Percentiles rank a stretch among this genome's conserved stretches.
phyloP scores from a whole-genome alignment of 2,888 invertebrate species.

The Halictus ligatus region DNA sequence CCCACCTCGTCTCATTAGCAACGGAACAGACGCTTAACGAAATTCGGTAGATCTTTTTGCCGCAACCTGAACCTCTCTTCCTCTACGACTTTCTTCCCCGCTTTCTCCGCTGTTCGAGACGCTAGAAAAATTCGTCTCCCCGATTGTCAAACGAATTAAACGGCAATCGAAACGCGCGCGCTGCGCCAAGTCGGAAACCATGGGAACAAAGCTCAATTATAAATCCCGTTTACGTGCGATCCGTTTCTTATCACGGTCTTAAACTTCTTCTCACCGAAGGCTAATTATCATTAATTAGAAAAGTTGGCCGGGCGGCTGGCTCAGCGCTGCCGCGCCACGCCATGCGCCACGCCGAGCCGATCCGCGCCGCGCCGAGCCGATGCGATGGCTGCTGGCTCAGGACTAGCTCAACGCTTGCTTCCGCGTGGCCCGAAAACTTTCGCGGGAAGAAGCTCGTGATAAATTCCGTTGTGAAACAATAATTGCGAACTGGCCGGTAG shows the following conservation, averaged over 20 bases:
- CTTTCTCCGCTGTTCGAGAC: not conserved
- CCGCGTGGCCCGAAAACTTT: slow-evolving; percentile 55
- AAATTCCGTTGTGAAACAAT: slow-evolving; percentile 64
- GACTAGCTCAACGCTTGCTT: slow-evolving; percentile 12
- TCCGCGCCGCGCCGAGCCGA: not conserved
- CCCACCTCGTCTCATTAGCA: no score
- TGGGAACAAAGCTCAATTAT: slow-evolving; percentile 56
- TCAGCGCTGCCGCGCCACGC: slow-evolving; percentile 8
- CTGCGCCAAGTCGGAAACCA: not conserved
- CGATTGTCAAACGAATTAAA: not conserved
- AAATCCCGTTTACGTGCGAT: slow-evolving; percentile 73
- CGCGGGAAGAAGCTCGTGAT: slow-evolving; percentile 48
- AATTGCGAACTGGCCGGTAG: slow-evolving; percentile 55
- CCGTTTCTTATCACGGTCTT: slow-evolving; percentile 80
- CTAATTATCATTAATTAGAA: slow-evolving; percentile 84
- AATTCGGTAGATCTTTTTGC: no score
- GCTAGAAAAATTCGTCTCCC: not conserved
- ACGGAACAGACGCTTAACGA: no score
- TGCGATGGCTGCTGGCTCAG: slow-evolving; percentile 9
- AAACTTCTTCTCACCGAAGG: slow-evolving; percentile 73
- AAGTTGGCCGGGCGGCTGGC: slow-evolving; percentile 73
- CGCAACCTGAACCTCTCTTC: not conserved
- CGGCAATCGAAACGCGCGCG: not conserved
- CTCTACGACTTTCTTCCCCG: not conserved
- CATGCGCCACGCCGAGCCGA: not conserved